Conservation (phyloP, 2,797 vertebrate genomes). For the Chiroxiphia lanceolata region DNA sequence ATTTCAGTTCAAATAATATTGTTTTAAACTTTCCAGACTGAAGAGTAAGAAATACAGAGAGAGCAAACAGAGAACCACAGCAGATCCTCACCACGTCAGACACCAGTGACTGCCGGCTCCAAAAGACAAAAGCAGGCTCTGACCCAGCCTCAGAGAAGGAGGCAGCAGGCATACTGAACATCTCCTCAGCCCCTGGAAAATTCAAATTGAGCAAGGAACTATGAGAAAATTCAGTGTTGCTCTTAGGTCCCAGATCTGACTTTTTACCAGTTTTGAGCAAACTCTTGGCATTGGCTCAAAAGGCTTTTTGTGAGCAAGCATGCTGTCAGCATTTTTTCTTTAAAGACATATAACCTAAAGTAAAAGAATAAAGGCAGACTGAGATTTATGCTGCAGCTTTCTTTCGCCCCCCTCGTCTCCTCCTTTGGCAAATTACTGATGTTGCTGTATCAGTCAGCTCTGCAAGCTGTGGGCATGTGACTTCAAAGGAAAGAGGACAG, state of each 20-base stretch:
- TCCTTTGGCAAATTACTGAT: neutral
- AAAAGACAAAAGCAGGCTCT: neutral
- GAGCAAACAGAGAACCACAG: neutral
- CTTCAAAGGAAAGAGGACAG: neutral
- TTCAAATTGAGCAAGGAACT: neutral
- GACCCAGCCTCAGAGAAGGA: neutral
- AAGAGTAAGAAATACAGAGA: conserved; percentile 1
- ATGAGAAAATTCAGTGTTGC: neutral
- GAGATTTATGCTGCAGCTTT: conserved; percentile 26
- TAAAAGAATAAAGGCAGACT: conserved; percentile 29
- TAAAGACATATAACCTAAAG: conserved; percentile 35
- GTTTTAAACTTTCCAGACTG: neutral
- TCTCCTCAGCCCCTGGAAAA: neutral
- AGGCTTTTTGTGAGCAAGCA: conserved; percentile 32
- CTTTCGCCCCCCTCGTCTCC: neutral
- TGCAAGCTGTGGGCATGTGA: neutral
- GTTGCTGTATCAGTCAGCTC: neutral
- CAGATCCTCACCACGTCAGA: neutral
- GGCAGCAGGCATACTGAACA: neutral
- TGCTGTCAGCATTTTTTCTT: conserved; percentile 50
- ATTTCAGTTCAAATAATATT: conserved; percentile 22
- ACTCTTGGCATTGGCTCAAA: conserved; percentile 34
- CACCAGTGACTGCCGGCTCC: neutral
- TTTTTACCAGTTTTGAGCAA: conserved; percentile 33
- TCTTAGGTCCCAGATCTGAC: neutral